Evolutionary conservation across 2,113 vertebrate species (phyloP), one percentile per base, ranked within the genome.

Genomic region (Coptodon rendalli): DNA sequence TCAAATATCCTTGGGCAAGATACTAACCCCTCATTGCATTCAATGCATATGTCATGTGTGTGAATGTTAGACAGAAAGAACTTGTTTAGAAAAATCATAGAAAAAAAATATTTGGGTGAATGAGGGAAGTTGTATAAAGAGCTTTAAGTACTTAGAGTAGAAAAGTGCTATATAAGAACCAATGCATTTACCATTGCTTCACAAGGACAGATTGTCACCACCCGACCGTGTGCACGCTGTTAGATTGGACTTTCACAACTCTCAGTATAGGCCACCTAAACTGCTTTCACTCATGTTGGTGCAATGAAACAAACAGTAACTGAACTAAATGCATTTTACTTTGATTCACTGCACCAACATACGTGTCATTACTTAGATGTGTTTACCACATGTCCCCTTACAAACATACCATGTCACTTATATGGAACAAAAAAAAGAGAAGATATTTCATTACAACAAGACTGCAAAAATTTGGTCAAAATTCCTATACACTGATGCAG

Each of bases 401-500:
- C 59, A 63, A 38, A 66, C 61, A n/a, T 36, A 7, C 17, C 5
- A n/a, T 66, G 6, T 1, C 31, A 7, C 31, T 66, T 11, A 2
- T 36, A 66, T n/a, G 31, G 31, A 36, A 0, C 17, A 66, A 38
- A 16, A 66, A 36, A 38, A 7, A n/a, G 5, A 61, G 19, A 66
- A 11, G 6, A 66, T 66, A 66, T 68, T 38, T 68, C 19, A 2
- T 40, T 22, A 8, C 6, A 38, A n/a, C 6, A 68, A 40, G 4
- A 22, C 2, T 61, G 29, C 29, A 61, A 0, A 31, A 0, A 63
- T 1, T 4, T 63, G 29, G 29, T 63, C 59, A 63, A 0, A 34
- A 19, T 4, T 0, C 2, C 14, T 4, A 31, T 6, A 19, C 0
- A 38, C 7, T 1, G 34, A 22, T 38, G 34, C 19, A 22, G 34